Percentiles rank a stretch among this genome's conserved stretches.
phyloP scores from a whole-genome alignment of 2,113 vertebrate species.

The Rhodinocichla rosea region DNA sequence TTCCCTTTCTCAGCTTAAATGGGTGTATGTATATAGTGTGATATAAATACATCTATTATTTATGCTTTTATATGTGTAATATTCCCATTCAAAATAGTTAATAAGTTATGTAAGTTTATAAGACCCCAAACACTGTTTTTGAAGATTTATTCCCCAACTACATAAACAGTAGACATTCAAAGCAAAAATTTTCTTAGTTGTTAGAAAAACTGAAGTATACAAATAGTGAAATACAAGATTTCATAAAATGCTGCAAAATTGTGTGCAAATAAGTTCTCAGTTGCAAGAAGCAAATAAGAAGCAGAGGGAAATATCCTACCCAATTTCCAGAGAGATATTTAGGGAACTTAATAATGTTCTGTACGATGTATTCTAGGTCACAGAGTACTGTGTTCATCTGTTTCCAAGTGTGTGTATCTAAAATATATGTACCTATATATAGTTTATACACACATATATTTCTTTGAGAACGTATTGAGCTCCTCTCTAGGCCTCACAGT shows the following conservation, averaged over 20 bases:
- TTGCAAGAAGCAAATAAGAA: not conserved
- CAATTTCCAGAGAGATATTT: not conserved
- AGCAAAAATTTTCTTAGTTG: constrained; percentile 23
- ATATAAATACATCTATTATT: not conserved
- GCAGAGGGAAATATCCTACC: not conserved
- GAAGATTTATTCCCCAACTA: constrained; percentile 43
- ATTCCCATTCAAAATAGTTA: constrained; percentile 47
- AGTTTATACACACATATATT: not conserved
- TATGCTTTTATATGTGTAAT: not conserved
- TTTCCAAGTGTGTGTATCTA: not conserved
- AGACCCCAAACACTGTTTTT: not conserved
- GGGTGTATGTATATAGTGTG: not conserved
- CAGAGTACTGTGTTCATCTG: not conserved
- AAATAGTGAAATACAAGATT: not conserved
- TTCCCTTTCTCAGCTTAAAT: not conserved
- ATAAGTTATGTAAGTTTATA: constrained; percentile 1
- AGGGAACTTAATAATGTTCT: not conserved
- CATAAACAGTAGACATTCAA: constrained; percentile 10
- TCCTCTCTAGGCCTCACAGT: not conserved
- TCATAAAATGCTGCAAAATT: not conserved
- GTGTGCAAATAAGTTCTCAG: not conserved
- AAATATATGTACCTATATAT: not conserved
- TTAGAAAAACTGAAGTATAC: not conserved
- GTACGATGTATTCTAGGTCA: not conserved
- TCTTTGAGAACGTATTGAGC: not conserved